phyloP scores from a whole-genome alignment of 53 echinoderm and acorn worm species.

The Echinometra lucunter region DNA sequence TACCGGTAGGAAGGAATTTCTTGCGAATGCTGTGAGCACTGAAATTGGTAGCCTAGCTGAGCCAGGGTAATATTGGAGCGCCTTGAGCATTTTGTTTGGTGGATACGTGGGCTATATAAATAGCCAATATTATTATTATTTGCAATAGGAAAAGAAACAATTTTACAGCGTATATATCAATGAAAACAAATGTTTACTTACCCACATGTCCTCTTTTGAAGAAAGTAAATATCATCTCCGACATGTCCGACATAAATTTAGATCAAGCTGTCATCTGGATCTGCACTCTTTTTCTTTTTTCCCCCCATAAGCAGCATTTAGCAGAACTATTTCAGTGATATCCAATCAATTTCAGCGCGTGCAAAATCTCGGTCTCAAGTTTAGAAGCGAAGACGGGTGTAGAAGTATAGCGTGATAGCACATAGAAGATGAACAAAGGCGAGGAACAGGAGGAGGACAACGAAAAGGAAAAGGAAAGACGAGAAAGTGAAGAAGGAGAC shows the following conservation, averaged over 20 bases:
- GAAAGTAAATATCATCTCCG: not conserved
- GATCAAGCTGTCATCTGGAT: not conserved
- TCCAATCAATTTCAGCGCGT: no score
- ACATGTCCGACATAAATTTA: not conserved
- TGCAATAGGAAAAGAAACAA: no score
- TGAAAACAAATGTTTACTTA: not conserved
- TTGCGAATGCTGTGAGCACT: no score
- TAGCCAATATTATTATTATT: no score
- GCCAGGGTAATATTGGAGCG: no score
- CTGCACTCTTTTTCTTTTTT: not conserved
- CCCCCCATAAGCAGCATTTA: not conserved
- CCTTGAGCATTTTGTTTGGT: no score
- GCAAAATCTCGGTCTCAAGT: not conserved
- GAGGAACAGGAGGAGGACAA: slow-evolving; percentile 22
- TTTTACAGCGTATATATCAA: no score
- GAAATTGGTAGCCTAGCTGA: no score
- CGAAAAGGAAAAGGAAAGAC: not conserved
- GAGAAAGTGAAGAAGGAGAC: not conserved
- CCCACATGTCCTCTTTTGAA: not conserved
- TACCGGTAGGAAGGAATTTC: no score
- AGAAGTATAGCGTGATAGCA: not conserved
- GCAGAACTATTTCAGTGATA: not conserved
- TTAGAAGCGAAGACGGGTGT: not conserved
- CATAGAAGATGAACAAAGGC: not conserved
- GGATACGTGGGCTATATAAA: no score